These are phyloP conservation scores for Drosophila quadrilineata DNA, from an alignment of 1,140 invertebrate genomes.

Conservation along the genomic window DNA sequence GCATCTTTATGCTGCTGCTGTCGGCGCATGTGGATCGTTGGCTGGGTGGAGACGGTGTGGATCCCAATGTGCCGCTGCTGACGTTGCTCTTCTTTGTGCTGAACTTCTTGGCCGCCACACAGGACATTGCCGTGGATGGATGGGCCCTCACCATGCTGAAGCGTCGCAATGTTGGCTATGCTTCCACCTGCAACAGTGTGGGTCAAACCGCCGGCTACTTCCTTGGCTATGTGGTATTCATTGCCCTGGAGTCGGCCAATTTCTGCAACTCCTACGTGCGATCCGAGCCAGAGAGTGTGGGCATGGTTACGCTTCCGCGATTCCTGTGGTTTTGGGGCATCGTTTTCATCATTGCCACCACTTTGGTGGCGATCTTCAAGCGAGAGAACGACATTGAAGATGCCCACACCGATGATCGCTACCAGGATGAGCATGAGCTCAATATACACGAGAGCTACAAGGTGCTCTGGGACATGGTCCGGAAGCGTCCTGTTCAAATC, in stretches of 20 bases:
- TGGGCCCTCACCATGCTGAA: conserved; percentile 99
- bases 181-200: conserved; percentile 98
- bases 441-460: conserved; percentile 92
- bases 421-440: conserved; percentile 82
- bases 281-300: conserved; percentile 85
- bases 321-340: conserved; percentile 98
- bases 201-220: conserved; percentile 99
- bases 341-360: conserved; percentile 95
- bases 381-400: conserved; percentile 85
- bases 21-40: conserved; percentile 89
- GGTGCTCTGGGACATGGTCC: conserved; percentile 91
- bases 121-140: conserved; percentile 99
- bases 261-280: conserved; percentile 98
- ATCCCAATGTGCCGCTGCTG: conserved; percentile 91
- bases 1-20: conserved; percentile 92
- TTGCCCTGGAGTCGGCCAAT: conserved; percentile 97
- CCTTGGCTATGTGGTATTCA: conserved; percentile 97
- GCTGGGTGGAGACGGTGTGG: conserved; percentile 85
- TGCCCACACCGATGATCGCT: conserved; percentile 79
- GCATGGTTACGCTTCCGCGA: conserved; percentile 92
- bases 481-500: conserved; percentile 89
- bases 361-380: conserved; percentile 94
- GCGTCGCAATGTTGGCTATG: conserved; percentile 98
- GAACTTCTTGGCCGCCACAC: conserved; percentile 98
- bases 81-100: conserved; percentile 94